Evolutionary conservation across 2,888 invertebrate genomes (phyloP), one percentile per base, ranked within the genome.

Genomic region (Xanthorhoe spadicearia): DNA sequence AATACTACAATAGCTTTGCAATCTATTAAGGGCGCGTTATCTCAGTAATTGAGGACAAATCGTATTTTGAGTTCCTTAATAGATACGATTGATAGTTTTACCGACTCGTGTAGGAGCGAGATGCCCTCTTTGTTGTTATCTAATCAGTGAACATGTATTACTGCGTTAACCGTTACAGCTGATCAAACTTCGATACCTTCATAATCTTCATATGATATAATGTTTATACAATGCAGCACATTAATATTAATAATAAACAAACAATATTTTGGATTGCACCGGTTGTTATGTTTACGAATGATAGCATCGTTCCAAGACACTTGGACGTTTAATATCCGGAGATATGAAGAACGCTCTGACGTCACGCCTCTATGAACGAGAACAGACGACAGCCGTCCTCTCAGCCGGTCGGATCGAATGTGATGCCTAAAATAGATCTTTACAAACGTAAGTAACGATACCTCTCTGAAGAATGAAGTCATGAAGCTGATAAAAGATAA

Each of bases 1-100:
- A 53, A 52, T 38, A 52, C 55, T 51, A 66, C 50, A 55, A 32
- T 58, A 48, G 68, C 67, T 71, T 72, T 74, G 71, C 66, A 73
- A 76, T 80, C 74, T 69, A 79, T 81, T 80, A 78, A 73, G 81
- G 72, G 51, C 79, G 72, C 75, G 57, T 75, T 83, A 83, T 83
- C 79, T 69, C 46, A 74, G 78, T 80, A 78, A 83, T 80, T 82
- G 76, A 78, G 80, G 78, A 69, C 80, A 73, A 72, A 77, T 79
- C 15, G 56, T 77, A 76, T 72, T 68, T 80, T 76, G 70, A 80
- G 85, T 90, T 89, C 87, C 89, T 86, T 68, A 69, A 76, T 79
- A 79, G 84, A 87, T 87, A 86, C 35, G 49, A 32, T 46, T 63
- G 46, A 52, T 74, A 72, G 68, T 66, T 66, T 70, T 67, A 62